Conservation (phyloP, 2,113 vertebrate species). For the Chrysochloris asiatica region DNA sequence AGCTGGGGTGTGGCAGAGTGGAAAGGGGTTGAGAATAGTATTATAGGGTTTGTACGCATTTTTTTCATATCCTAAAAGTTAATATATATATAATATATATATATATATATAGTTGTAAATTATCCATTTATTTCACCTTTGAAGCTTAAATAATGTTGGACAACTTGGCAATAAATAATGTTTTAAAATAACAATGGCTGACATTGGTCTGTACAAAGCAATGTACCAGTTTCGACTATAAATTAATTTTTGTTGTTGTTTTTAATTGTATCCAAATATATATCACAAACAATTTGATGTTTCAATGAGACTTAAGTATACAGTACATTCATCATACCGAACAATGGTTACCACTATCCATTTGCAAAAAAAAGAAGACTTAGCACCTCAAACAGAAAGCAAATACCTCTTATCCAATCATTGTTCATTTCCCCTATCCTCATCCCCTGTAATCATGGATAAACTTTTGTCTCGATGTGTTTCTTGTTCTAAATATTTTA, state of each 20-base stretch:
- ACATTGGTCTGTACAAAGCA: slow-evolving; percentile 26
- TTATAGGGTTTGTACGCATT: background rate
- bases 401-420: background rate
- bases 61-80: background rate
- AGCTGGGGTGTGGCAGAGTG: background rate
- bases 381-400: background rate
- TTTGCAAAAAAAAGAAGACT: background rate
- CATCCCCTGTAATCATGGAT: background rate
- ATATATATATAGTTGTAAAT: no score
- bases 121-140: slow-evolving; percentile 50
- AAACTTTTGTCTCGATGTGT: background rate
- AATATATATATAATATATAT: no score
- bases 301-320: background rate
- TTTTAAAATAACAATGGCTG: slow-evolving; percentile 14
- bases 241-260: background rate
- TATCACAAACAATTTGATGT: background rate
- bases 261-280: background rate
- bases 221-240: background rate
- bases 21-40: slow-evolving; percentile 40
- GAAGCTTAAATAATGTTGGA: slow-evolving; percentile 11
- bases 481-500: no score
- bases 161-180: slow-evolving; percentile 21
- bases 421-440: background rate
- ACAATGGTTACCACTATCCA: background rate
- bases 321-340: background rate